Conservation (phyloP, 2,113 vertebrate species). For the Todiramphus saurophagus region DNA sequence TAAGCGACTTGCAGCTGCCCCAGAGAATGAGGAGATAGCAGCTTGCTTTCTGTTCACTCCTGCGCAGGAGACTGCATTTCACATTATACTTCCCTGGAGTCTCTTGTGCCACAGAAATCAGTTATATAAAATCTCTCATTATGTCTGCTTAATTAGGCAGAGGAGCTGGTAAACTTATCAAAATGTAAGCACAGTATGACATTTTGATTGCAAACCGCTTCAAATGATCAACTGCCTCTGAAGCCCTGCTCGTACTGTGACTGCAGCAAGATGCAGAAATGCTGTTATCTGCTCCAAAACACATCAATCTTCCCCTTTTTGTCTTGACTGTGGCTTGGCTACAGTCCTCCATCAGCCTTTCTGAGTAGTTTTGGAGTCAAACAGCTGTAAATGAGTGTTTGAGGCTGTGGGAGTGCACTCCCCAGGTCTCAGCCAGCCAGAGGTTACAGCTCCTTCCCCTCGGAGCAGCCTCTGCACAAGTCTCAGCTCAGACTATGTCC, state of each 20-base stretch:
- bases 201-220: neutral
- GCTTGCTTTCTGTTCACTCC: neutral
- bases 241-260: neutral
- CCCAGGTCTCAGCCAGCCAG: neutral
- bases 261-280: neutral
- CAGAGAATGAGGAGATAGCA: neutral
- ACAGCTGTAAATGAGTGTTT: neutral
- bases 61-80: neutral
- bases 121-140: neutral
- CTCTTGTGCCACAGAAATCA: neutral
- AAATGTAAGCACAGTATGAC: neutral
- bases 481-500: neutral
- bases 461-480: neutral
- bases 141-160: slow-evolving; percentile 9
- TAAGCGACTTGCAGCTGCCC: neutral
- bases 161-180: neutral
- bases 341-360: neutral
- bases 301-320: neutral
- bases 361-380: neutral
- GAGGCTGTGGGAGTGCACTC: neutral
- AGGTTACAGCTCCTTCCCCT: neutral
- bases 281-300: neutral
- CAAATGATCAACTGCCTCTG: neutral
- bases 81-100: neutral
- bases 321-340: neutral